A percentile compares a stretch with the other conserved stretches of the same genome.
Conservation (phyloP, 2,888 invertebrate species). For the Therioaphis trifolii region DNA sequence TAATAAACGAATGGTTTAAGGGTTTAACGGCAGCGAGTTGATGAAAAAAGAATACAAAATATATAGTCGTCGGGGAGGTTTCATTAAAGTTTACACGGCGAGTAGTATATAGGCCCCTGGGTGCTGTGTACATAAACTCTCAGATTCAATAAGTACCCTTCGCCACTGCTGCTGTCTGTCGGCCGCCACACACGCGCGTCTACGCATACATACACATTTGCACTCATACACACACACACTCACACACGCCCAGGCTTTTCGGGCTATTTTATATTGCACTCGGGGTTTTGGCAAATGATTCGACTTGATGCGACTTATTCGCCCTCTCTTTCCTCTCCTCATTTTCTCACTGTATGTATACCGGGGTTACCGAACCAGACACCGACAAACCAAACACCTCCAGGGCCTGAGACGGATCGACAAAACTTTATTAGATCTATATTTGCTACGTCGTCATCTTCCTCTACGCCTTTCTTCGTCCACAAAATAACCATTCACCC, state of each 20-base stretch:
- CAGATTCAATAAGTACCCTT: conserved; percentile 60
- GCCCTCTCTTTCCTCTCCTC: conserved; percentile 36
- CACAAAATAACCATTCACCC: conserved; percentile 26
- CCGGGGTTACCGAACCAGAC: conserved; percentile 54
- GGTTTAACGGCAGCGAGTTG: conserved; percentile 66
- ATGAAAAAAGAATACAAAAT: conserved; percentile 64
- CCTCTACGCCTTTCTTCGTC: not conserved
- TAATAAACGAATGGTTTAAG: conserved; percentile 68
- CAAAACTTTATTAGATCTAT: conserved; percentile 61
- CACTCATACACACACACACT: not conserved
- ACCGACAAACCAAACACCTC: conserved; percentile 61
- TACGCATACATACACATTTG: not conserved
- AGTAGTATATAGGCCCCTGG: conserved; percentile 51
- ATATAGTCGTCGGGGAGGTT: conserved; percentile 62
- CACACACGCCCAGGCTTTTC: conserved; percentile 20
- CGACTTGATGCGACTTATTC: conserved; percentile 54
- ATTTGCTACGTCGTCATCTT: conserved; percentile 45
- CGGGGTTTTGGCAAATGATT: conserved; percentile 53
- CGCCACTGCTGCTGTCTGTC: conserved; percentile 42
- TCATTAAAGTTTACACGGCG: conserved; percentile 66
- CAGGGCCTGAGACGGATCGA: conserved; percentile 36
- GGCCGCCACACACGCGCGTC: conserved; percentile 16
- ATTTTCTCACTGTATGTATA: conserved; percentile 11
- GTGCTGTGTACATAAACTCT: conserved; percentile 61
- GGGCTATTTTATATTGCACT: conserved; percentile 57